These are phyloP conservation scores for Porites australiensis DNA, from an alignment of 64 coral and sea anemone species.

Conservation along the genomic window DNA sequence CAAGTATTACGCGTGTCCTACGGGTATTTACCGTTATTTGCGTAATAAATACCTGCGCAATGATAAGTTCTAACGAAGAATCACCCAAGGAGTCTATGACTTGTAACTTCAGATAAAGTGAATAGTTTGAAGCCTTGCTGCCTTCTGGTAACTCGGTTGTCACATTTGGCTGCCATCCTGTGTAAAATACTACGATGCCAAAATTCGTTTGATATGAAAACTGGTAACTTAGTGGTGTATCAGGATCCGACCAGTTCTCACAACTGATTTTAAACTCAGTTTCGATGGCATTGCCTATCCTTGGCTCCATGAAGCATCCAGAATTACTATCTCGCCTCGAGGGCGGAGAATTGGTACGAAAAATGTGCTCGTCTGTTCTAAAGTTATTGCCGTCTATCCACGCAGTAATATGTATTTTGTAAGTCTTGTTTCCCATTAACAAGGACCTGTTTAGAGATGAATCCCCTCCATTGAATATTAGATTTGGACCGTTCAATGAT, in stretches of 20 bases:
- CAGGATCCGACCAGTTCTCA: conserved; percentile 39
- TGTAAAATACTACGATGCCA: conserved; percentile 79
- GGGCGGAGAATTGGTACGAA: conserved; percentile 71
- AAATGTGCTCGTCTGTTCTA: not conserved
- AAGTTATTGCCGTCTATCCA: not conserved
- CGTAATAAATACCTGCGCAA: conserved; percentile 50
- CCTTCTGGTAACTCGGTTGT: conserved; percentile 71
- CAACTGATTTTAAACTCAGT: conserved; percentile 72
- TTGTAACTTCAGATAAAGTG: conserved; percentile 42
- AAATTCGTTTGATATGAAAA: conserved; percentile 61
- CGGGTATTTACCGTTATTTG: not conserved
- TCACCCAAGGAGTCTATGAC: conserved; percentile 76
- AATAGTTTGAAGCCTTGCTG: conserved; percentile 45
- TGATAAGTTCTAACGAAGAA: conserved; percentile 19
- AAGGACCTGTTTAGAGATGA: not conserved
- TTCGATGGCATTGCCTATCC: conserved; percentile 57
- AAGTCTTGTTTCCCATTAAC: conserved; percentile 1
- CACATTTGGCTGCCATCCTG: conserved; percentile 4
- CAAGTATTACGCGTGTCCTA: too few relatives aligned
- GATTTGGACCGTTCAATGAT: conserved; percentile 70
- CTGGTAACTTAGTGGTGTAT: conserved; percentile 71
- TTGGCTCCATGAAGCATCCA: conserved; percentile 29
- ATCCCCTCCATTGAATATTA: conserved; percentile 36
- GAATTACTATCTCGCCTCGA: not conserved
- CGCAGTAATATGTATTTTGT: not conserved